Evolutionary conservation across 2,113 vertebrate species (phyloP).

Genomic region (Panthera leo): DNA sequence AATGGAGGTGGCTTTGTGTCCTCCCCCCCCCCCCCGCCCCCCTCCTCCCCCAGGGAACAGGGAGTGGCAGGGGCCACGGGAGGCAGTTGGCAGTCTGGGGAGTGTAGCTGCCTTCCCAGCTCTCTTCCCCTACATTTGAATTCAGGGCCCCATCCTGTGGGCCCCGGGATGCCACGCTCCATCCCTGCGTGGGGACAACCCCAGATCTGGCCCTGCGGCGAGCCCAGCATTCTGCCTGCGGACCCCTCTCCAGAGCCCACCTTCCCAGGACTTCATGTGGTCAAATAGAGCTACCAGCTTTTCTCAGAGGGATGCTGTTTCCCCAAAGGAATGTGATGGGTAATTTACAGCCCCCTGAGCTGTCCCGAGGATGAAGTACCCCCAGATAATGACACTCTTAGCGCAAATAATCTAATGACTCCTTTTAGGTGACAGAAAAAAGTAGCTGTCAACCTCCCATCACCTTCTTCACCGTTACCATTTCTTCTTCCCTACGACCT

Average conservation of each 20-base stretch:
- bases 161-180: background rate
- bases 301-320: background rate
- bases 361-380: background rate
- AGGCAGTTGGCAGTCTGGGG: no score
- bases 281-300: background rate
- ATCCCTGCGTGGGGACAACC: accelerated
- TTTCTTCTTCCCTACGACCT: background rate
- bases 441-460: background rate
- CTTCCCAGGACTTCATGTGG: background rate
- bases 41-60: accelerated
- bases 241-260: background rate
- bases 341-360: background rate
- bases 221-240: background rate
- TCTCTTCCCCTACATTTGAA: no score
- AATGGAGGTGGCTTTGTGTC: background rate
- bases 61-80: background rate
- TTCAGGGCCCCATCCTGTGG: background rate
- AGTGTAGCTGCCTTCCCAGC: background rate
- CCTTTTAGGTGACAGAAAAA: background rate
- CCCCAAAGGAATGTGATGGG: background rate
- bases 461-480: background rate
- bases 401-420: background rate
- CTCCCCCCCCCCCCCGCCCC: no score
- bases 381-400: background rate
- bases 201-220: background rate